A percentile compares a stretch with the other conserved stretches of the same genome.
Evolutionary conservation across 2,888 invertebrate species (phyloP).

Genomic region (Eugnorisma glareosa): DNA sequence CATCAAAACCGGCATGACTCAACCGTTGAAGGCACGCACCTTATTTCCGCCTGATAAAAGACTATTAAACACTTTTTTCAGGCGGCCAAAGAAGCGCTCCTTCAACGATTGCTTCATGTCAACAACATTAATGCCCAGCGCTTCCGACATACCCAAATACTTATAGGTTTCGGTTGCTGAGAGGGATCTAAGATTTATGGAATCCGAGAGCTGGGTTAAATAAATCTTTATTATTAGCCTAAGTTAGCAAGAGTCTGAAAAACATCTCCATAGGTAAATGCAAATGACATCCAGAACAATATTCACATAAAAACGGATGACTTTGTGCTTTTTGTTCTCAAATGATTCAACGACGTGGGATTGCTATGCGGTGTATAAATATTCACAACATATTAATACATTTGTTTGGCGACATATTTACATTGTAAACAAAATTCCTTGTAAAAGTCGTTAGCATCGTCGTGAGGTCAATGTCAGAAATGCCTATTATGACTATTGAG

Average conservation of each 20-base stretch:
- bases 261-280: neutral
- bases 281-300: neutral
- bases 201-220: too few relatives aligned
- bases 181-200: too few relatives aligned
- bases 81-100: too few relatives aligned
- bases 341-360: slow-evolving; percentile 6
- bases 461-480: slow-evolving; percentile 9
- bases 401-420: slow-evolving; percentile 9
- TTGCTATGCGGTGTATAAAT: slow-evolving; percentile 25
- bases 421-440: slow-evolving; percentile 39
- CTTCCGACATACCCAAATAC: too few relatives aligned
- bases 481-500: neutral
- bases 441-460: slow-evolving; percentile 12
- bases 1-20: too few relatives aligned
- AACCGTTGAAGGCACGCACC: too few relatives aligned
- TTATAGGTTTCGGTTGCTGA: too few relatives aligned
- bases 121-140: too few relatives aligned
- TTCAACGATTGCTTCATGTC: too few relatives aligned
- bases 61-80: too few relatives aligned
- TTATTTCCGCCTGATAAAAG: too few relatives aligned
- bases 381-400: slow-evolving; percentile 26
- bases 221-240: too few relatives aligned
- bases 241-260: neutral
- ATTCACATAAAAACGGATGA: neutral
- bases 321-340: neutral